These are phyloP conservation scores for Steromphala cineraria DNA, from an alignment of 2,888 invertebrate genomes.

Conservation along the genomic window DNA sequence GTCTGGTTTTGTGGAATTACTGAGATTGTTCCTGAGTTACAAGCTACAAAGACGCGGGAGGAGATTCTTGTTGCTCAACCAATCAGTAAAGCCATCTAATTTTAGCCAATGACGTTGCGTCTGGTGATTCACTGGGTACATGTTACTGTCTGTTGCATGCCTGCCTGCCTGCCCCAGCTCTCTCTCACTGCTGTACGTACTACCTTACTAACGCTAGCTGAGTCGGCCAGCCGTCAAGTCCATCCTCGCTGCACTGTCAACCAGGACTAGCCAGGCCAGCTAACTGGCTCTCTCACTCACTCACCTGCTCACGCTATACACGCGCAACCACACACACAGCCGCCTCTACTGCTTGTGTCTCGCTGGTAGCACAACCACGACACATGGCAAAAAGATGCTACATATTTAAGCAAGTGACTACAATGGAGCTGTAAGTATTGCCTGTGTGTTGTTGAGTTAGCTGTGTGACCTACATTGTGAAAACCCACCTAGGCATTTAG, in stretches of 20 bases:
- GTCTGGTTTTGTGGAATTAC: slow-evolving; percentile 5
- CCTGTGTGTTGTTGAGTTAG: slow-evolving; percentile 4
- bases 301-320: neutral
- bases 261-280: neutral
- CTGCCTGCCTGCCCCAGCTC: neutral
- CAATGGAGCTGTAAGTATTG: slow-evolving; percentile 5
- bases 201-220: neutral
- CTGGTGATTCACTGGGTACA: slow-evolving; percentile 22
- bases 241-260: neutral
- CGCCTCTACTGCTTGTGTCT: neutral
- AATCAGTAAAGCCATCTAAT: slow-evolving; percentile 16
- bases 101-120: slow-evolving; percentile 24
- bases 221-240: neutral
- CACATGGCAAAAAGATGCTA: slow-evolving; percentile 8
- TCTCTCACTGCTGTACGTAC: no score
- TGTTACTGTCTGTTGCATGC: slow-evolving; percentile 19
- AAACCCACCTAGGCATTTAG: neutral
- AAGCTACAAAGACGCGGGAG: slow-evolving; percentile 13
- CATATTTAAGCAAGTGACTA: neutral
- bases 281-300: neutral
- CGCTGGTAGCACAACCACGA: neutral
- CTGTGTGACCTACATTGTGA: neutral
- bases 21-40: neutral
- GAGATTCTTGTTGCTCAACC: slow-evolving; percentile 6
- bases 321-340: neutral